Evolutionary conservation across 2,797 vertebrate species (phyloP).

Genomic region (Bovichtus diacanthus): DNA sequence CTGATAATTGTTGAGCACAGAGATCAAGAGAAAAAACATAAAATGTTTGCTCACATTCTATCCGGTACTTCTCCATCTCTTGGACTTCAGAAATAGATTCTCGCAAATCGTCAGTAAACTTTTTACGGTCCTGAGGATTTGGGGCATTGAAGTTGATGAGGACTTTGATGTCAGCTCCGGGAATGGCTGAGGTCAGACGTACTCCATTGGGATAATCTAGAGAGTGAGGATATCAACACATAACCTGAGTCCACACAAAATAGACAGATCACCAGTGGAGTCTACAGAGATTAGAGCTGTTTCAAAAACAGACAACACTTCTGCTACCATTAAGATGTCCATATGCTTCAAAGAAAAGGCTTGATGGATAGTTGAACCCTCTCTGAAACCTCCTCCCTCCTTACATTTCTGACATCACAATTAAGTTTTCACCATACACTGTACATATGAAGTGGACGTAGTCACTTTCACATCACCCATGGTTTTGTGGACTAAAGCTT

Average conservation of each 20-base stretch:
- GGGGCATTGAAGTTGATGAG: conserved; percentile 98
- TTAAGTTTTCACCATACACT: no score
- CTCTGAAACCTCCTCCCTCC: background rate
- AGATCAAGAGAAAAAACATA: background rate
- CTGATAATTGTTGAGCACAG: background rate
- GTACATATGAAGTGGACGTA: no score
- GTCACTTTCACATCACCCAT: no score
- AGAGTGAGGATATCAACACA: conserved; percentile 4
- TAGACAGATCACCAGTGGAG: background rate
- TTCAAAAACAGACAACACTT: background rate
- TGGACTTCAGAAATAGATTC: conserved; percentile 97
- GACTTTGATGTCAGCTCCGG: conserved; percentile 95
- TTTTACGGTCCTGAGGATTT: conserved; percentile 98
- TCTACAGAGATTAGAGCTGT: background rate
- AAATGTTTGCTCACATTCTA: conserved; percentile 91
- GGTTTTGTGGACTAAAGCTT: no score
- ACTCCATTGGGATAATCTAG: conserved; percentile 97
- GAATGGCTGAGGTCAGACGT: conserved; percentile 93
- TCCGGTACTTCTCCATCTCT: conserved; percentile 99
- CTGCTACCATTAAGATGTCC: background rate
- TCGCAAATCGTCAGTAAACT: conserved; percentile 95
- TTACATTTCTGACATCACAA: background rate
- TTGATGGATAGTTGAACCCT: background rate
- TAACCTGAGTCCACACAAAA: background rate
- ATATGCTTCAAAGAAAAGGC: background rate